A percentile compares a stretch with the other conserved stretches of the same genome.
Evolutionary conservation across 2,797 vertebrate genomes (phyloP).

Genomic region (Poeciliopsis paucimaculata): DNA sequence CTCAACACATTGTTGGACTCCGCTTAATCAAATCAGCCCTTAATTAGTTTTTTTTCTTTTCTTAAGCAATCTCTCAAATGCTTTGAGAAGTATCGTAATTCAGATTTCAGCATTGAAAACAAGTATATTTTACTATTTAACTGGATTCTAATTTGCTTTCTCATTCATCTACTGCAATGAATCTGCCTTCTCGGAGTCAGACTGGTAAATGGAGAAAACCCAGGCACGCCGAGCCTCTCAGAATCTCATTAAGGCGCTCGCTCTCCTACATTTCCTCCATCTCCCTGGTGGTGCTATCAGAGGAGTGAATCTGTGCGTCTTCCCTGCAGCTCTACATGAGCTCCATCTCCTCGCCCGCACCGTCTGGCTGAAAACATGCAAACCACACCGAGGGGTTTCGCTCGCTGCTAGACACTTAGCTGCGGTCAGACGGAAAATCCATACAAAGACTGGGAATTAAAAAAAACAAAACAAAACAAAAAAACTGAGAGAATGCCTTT

Average conservation of each 20-base stretch:
- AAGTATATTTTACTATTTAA: constrained; percentile 18
- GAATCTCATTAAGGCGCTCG: constrained; percentile 6
- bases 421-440: constrained; percentile 58
- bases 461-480: neutral
- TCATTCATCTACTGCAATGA: constrained; percentile 23
- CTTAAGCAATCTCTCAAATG: constrained; percentile 1
- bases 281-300: constrained; percentile 49
- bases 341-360: constrained; percentile 35
- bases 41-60: constrained; percentile 13
- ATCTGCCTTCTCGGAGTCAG: constrained; percentile 17
- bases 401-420: constrained; percentile 33
- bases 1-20: neutral
- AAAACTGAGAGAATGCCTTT: constrained; percentile 19
- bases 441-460: constrained; percentile 31
- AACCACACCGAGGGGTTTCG: constrained; percentile 43
- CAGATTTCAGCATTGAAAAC: constrained; percentile 28
- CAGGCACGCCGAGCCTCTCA: constrained; percentile 2
- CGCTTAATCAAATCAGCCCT: constrained; percentile 16
- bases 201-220: constrained; percentile 18
- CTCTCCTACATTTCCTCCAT: constrained; percentile 18
- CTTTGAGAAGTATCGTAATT: constrained; percentile 20
- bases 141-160: constrained; percentile 29
- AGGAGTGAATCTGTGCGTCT: constrained; percentile 45
- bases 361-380: constrained; percentile 53
- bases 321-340: constrained; percentile 60